Evolutionary conservation across 2,113 vertebrate genomes (phyloP).

Genomic region (Mastomys natalensis): DNA sequence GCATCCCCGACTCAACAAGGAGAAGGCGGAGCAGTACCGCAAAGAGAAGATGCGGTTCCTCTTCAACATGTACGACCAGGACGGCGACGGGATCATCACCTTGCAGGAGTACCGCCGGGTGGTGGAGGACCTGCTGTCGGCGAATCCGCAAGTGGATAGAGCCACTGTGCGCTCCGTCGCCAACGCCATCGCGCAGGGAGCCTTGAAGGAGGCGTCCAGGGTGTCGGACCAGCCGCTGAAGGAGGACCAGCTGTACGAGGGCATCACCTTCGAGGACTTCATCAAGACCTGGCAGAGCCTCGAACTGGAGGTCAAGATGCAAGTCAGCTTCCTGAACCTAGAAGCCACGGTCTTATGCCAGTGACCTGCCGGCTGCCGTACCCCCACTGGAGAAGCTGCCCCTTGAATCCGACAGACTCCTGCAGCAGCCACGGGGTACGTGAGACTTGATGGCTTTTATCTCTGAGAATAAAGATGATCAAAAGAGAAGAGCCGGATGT

Average conservation of each 20-base stretch:
- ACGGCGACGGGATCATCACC: background rate
- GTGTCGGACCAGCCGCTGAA: background rate
- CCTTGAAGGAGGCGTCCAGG: background rate
- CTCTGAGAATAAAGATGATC: background rate
- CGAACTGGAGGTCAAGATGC: background rate
- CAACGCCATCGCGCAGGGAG: background rate
- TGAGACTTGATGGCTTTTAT: background rate
- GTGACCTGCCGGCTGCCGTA: background rate
- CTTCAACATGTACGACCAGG: slow-evolving; percentile 47
- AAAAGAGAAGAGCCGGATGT: background rate
- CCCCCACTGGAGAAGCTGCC: background rate
- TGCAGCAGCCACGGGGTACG: background rate
- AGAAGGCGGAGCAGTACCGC: slow-evolving; percentile 85
- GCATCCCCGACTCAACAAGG: slow-evolving; percentile 85
- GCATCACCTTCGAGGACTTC: slow-evolving; percentile 8
- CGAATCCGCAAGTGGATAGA: background rate
- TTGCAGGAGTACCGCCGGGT: background rate
- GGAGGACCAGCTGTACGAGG: background rate
- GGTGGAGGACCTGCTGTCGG: background rate
- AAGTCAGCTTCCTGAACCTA: background rate
- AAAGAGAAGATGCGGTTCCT: background rate
- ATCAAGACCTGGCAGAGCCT: background rate
- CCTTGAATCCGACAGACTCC: background rate
- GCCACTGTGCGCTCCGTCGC: background rate
- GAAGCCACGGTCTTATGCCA: background rate